Evolutionary conservation across 2,888 invertebrate species (phyloP), one percentile per base, ranked within the genome.

Genomic region (Torymus aiolomorphi): DNA sequence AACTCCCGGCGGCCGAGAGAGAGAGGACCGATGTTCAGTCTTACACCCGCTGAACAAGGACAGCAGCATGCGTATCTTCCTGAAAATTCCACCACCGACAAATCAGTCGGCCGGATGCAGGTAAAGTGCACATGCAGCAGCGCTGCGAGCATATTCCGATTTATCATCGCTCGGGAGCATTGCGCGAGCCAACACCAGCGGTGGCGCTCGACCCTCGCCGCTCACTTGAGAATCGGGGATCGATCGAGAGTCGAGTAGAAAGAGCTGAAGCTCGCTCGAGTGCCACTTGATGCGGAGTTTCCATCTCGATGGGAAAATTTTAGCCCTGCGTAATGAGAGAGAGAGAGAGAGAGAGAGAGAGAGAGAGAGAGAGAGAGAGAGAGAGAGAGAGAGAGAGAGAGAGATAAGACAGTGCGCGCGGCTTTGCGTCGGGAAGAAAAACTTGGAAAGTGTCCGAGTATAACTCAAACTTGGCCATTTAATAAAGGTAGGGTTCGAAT

Each of bases 1-100:
- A 89, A 90, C 88, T 88, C 88, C 82, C 80, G 78, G 73, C 82
- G 76, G 80, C 83, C 80, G 77, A 42, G 42, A 5, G 8, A 20
- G 20, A 20, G 70, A 66, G 57, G 57, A 18, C 14, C 63, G 12
- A 76, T 62, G 8, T 69, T 76, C 16, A 67, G 59, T 24, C 67
- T 75, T 66, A 66, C 75, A 18, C 1, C 18, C 2, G 54, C 18
- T 31, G 62, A 18, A 61, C 61, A 76, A 54, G 61, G 14, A 18
- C 42, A 54, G 56, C 13, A 16, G 42, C 42, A 42, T 42, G 16
- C 14, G 49, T 57, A 16, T 57, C 57, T 13, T 59, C 57, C 24
- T 65, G 57, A 66, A 66, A 71, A 70, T 63, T 24, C 52, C n/a
- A 24, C 69, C 18, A 31, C 59, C 24, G 24, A 76, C 61, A 31